Evolutionary conservation across 1,140 invertebrate species (phyloP).

Genomic region (Teleogryllus occipitalis): DNA sequence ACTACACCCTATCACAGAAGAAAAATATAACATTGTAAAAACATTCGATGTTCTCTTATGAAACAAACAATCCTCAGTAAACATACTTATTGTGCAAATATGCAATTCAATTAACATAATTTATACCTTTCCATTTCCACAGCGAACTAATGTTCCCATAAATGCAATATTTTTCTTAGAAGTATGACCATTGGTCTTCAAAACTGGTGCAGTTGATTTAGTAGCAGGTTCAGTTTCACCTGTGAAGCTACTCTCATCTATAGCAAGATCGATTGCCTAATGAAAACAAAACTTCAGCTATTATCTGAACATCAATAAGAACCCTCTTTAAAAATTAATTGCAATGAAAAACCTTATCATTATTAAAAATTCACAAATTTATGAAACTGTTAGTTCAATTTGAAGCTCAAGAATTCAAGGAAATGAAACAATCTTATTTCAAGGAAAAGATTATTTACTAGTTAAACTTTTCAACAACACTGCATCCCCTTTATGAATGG

Average conservation of each 20-base stretch:
- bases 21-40: background rate
- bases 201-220: conserved; percentile 56
- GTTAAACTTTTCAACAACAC: too few species aligned
- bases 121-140: conserved; percentile 86
- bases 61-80: too few species aligned
- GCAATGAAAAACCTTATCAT: too few species aligned
- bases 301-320: too few species aligned
- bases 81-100: background rate
- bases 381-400: too few species aligned
- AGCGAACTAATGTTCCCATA: conserved; percentile 95
- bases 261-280: conserved; percentile 70
- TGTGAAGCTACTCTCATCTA: conserved; percentile 98
- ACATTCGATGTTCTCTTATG: background rate
- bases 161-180: conserved; percentile 91
- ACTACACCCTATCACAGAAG: conserved; percentile 14
- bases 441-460: too few species aligned
- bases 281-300: conserved; percentile 20
- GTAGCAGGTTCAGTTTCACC: conserved; percentile 83
- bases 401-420: too few species aligned
- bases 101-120: background rate
- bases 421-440: too few species aligned
- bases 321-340: too few species aligned
- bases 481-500: too few species aligned
- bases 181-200: conserved; percentile 56
- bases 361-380: too few species aligned